Conservation (phyloP, 1,140 invertebrate genomes). For the Caerostris extrusa region DNA sequence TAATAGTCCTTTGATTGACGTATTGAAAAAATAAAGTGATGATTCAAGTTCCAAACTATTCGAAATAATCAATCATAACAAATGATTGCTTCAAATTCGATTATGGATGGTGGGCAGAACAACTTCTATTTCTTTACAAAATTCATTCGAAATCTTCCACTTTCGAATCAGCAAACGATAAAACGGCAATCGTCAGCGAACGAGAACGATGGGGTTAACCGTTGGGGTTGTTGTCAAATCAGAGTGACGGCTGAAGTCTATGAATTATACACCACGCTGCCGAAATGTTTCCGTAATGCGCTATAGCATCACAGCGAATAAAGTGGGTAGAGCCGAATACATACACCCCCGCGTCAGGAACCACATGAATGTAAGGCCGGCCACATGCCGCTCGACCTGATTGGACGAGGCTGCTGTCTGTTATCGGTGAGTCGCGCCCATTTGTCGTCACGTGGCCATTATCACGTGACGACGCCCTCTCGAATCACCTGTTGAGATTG, state of each 20-base stretch:
- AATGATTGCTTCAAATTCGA: neutral
- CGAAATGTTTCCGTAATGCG: constrained; percentile 73
- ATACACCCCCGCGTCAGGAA: constrained; percentile 56
- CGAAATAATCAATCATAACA: neutral
- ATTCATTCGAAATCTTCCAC: neutral
- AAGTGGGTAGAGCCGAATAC: constrained; percentile 71
- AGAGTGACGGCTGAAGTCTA: constrained; percentile 47
- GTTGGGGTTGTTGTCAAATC: constrained; percentile 1
- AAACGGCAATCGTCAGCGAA: neutral
- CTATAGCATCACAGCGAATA: constrained; percentile 54
- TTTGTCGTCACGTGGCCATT: constrained; percentile 46
- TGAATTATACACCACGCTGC: constrained; percentile 72
- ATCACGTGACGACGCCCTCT: constrained; percentile 66
- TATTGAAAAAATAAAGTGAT: too few relatives aligned
- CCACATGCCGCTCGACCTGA: neutral
- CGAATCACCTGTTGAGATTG: constrained; percentile 76
- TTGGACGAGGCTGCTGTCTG: constrained; percentile 40
- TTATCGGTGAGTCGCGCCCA: constrained; percentile 38
- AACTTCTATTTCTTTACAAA: neutral
- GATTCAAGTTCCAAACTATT: neutral
- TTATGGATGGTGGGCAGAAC: neutral
- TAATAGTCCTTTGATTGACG: too few relatives aligned
- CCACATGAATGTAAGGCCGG: constrained; percentile 69
- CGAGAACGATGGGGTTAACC: neutral
- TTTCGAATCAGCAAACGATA: neutral